These are phyloP conservation scores for Lucinisca nassula DNA, from an alignment of 2,888 invertebrate genomes.

Conservation along the genomic window DNA sequence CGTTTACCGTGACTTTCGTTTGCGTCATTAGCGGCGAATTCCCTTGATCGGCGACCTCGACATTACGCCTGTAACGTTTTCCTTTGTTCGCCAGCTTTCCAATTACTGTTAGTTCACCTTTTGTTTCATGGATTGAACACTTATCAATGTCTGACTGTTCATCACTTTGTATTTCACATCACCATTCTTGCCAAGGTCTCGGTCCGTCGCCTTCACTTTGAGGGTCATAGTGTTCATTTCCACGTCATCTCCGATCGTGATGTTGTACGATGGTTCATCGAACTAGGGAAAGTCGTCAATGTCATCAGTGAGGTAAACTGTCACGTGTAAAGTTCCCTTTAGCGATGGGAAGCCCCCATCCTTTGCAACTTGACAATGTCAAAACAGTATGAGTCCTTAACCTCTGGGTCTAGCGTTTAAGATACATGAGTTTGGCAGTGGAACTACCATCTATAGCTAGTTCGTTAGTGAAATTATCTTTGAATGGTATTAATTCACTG, in stretches of 20 bases:
- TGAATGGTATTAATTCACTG: constrained; percentile 64
- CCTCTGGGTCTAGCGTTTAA: constrained; percentile 73
- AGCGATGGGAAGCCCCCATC: constrained; percentile 74
- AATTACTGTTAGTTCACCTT: constrained; percentile 72
- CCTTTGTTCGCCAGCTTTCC: constrained; percentile 53
- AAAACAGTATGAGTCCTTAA: constrained; percentile 69
- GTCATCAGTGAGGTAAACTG: constrained; percentile 66
- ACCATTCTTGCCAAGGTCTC: constrained; percentile 94
- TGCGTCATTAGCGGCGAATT: constrained; percentile 70
- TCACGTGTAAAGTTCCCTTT: constrained; percentile 63
- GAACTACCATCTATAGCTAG: constrained; percentile 76
- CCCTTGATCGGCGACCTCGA: constrained; percentile 71
- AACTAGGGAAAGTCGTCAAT: constrained; percentile 75
- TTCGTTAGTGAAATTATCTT: constrained; percentile 67
- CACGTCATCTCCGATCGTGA: constrained; percentile 71
- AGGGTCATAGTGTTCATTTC: constrained; percentile 59
- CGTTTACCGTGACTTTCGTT: constrained; percentile 83
- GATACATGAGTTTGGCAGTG: constrained; percentile 70
- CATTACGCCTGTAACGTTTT: constrained; percentile 65
- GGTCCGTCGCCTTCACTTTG: constrained; percentile 93
- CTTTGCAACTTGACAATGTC: constrained; percentile 72
- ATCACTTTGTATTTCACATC: constrained; percentile 87
- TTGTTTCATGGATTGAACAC: constrained; percentile 68
- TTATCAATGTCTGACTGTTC: constrained; percentile 63
- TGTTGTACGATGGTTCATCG: constrained; percentile 57